Base-by-base conservation (phyloP, 2,113 vertebrate species). In the Solea solea region DNA sequence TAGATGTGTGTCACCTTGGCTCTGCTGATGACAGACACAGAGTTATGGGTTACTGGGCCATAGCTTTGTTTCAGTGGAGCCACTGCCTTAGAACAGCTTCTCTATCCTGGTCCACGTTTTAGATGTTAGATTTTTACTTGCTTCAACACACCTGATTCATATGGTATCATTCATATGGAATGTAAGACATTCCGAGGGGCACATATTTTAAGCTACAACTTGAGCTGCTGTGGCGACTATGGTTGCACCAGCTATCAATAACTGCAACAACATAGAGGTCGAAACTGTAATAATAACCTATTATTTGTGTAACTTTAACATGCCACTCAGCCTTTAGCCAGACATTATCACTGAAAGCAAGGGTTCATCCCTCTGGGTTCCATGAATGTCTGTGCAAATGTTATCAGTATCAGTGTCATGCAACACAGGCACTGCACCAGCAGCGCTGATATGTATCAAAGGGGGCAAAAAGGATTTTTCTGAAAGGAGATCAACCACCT, bases 1-100 rank as follows among this genome's bases (percentile, higher is more conserved):
- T 64, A 39, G 54, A 80, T 76, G 58, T 71, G 73, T 78, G 80
- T 86, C 80, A 85, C 77, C 83, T 85, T 81, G 74, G 71, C 9
- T 52, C n/a, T 53, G 46, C 8, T 54, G 15, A 52, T 65, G 64
- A 55, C 79, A 55, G 51, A 76, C 63, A 51, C 21, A 80, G 57
- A 77, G 63, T 72, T 69, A 85, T 59, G 61, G 41, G 63, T 72
- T 69, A 85, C 56, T 57, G 41, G 53, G 50, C 42, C n/a, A 49
- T 61, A 25, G 49, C 34, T 58, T 11, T 34, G 65, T 48, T 70
- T 46, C 5, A 28, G 21, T 58, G 44, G 28, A 53, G 27, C 41
- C 46, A 44, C 49, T 51, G 54, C 55, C 42, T 40, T 0, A 51
- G n/a, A n/a, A n/a, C n/a, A n/a, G n/a, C n/a, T n/a, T n/a, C n/a